Base-by-base conservation (phyloP, 2,888 invertebrate species). In the Prosopocoilus inquinatus region DNA sequence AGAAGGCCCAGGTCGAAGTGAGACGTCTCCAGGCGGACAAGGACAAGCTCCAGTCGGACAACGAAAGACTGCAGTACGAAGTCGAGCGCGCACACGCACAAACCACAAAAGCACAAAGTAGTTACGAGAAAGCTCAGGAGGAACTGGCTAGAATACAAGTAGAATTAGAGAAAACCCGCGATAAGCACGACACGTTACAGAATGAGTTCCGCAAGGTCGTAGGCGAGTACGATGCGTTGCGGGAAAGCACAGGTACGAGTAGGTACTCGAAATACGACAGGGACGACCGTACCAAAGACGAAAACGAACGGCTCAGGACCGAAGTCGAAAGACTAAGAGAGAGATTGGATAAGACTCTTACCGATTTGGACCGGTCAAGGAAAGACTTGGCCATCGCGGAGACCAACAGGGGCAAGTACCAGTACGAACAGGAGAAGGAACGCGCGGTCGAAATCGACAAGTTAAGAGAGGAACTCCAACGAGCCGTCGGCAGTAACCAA, bases 111-210 rank as follows among this genome's bases (percentile, higher is more conserved):
- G 87, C 90, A 9, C 91, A 91, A 72, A 88, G 88, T 9, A 87
- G 88, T 4, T 88, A 92, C 59, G 94, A 94, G 72, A 92, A 94
- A 70, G 88, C 90, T 49, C 93, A 94, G 74, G 94, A 95, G 73
- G 95, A 95, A 78, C 84, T 91, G 66, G 89, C 91, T 0, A 82
- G 93, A 67, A 84, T 93, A 67, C 91, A 93, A 71, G 82, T 92
- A 49, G 94, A 94, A 78, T 81, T 91, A 43, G 94, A 94, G 73
- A 94, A 94, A 76, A 88, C 92, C 82, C 91, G 91, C 69, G 94
- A 94, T 70, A 93, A 94, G 67, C 90, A 92, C 70, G 94, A 94
- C 65, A 89, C 92, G 72, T 84, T 87, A 53, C 89, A 93, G 65
- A 81, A 86, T 9, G 94, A 94, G 69, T 80, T 93, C 61, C 82